Percentiles rank a stretch among this genome's conserved stretches.
phyloP scores from a whole-genome alignment of 2,797 vertebrate species.

The Gymnodraco acuticeps region DNA sequence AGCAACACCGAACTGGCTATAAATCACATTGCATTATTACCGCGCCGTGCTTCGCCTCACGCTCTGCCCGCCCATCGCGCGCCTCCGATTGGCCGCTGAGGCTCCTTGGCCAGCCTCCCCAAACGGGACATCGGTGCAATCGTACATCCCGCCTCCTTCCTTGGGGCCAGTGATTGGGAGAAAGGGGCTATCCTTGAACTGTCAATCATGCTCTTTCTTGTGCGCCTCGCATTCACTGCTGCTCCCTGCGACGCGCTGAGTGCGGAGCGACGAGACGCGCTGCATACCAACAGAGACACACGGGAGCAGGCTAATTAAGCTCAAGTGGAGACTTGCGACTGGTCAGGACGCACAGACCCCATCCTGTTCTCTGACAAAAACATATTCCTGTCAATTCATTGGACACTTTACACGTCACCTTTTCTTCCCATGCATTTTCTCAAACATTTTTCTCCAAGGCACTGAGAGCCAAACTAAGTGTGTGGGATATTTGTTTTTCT shows the following conservation, averaged over 20 bases:
- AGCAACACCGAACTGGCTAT: conserved; percentile 83
- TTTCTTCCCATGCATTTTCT: conserved; percentile 38
- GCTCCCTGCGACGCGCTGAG: conserved; percentile 79
- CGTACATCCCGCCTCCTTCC: conserved; percentile 73
- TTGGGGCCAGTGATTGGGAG: conserved; percentile 76
- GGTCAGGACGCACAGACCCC: conserved; percentile 58
- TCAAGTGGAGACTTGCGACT: conserved; percentile 49
- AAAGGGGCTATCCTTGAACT: conserved; percentile 71
- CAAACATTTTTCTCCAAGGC: conserved; percentile 28
- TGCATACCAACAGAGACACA: conserved; percentile 83
- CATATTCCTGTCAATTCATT: conserved; percentile 32
- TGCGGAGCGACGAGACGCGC: conserved; percentile 80
- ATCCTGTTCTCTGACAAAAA: conserved; percentile 35
- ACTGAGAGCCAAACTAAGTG: conserved; percentile 59
- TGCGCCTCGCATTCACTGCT: conserved; percentile 71
- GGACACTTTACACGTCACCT: conserved; percentile 39
- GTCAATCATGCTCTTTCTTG: conserved; percentile 80
- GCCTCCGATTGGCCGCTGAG: conserved; percentile 71
- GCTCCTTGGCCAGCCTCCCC: conserved; percentile 56
- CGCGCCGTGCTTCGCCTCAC: conserved; percentile 68
- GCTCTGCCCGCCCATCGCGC: conserved; percentile 68
- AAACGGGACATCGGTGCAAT: conserved; percentile 47
- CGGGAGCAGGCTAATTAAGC: conserved; percentile 57
- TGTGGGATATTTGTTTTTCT: conserved; percentile 67
- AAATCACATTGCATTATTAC: conserved; percentile 86